Evolutionary conservation across 2,797 vertebrate genomes (phyloP).

Genomic region (Danio choprae): DNA sequence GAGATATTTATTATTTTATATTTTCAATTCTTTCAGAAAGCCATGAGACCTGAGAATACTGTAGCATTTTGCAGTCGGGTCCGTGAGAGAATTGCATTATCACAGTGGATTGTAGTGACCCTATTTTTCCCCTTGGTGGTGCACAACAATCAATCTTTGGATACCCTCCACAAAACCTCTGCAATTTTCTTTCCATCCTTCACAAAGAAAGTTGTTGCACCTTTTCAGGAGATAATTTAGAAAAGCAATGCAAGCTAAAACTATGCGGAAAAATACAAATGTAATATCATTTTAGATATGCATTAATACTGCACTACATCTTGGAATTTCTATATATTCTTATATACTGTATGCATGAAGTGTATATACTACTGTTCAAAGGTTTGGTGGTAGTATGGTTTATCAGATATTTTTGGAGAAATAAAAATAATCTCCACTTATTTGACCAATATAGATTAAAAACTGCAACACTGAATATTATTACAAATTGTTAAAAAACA

Average conservation of each 20-base stretch:
- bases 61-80: not conserved
- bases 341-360: not conserved
- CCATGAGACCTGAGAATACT: not conserved
- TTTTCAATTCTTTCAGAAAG: not conserved
- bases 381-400: not conserved
- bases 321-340: not conserved
- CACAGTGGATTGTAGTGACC: constrained; percentile 16
- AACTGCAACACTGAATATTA: too few relatives aligned
- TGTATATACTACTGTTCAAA: not conserved
- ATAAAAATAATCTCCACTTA: not conserved
- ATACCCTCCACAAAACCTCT: not conserved
- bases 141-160: constrained; percentile 29
- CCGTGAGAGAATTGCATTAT: not conserved
- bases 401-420: not conserved
- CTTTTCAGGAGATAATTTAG: not conserved
- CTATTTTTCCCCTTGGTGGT: constrained; percentile 33
- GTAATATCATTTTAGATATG: too few relatives aligned
- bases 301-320: not conserved
- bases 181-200: not conserved
- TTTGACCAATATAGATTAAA: not conserved
- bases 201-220: not conserved
- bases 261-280: too few relatives aligned
- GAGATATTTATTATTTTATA: not conserved
- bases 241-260: not conserved
- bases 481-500: too few relatives aligned